Base-by-base conservation (phyloP, 2,113 vertebrate species). In the Apistogramma diplotaenia region DNA sequence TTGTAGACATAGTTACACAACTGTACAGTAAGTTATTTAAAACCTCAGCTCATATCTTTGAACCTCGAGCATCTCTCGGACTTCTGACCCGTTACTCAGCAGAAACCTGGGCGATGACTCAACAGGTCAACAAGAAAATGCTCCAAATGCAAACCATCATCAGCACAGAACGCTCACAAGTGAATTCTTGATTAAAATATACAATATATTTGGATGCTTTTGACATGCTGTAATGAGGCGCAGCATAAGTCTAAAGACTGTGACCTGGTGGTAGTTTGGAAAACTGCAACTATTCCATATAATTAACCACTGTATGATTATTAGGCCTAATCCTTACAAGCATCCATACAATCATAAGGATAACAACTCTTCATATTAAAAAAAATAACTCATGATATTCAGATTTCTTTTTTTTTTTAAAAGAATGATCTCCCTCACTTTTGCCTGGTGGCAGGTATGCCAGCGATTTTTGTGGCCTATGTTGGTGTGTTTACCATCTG, bases 381-480 rank as follows among this genome's bases (percentile, higher is more conserved):
- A 46, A 5, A 16, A 16, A n/a, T n/a, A n/a, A n/a, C n/a, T n/a
- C n/a, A n/a, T n/a, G n/a, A n/a, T n/a, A n/a, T n/a, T n/a, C 1
- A 46, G 2, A 5, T 5, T 1, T 43, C 15, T 43, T 43, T 43
- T 43, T 62, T 62, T 43, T 27, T 46, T 8, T 25, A 23, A 67
- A 67, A 10, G 37, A 67, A 67, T 46, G 1, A 19, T 23, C 18
- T 23, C 23, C 40, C 9, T 67, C 8, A 67, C 0, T 0, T 46
- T 23, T 46, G 16, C 62, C 62, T 46, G 10, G 4, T 60, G 58
- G 5, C 10, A 59, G 57, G 1, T 59, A 15, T 46, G 37, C 1
- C 37, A 40, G 61, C 21, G 61, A 27, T 46, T 67, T 40, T 43
- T 65, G 21, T 65, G 61, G 25, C 35, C 0, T 25, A 1, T 65